Evolutionary conservation across 2,888 invertebrate species (phyloP).

Genomic region (Platycheirus albimanus): DNA sequence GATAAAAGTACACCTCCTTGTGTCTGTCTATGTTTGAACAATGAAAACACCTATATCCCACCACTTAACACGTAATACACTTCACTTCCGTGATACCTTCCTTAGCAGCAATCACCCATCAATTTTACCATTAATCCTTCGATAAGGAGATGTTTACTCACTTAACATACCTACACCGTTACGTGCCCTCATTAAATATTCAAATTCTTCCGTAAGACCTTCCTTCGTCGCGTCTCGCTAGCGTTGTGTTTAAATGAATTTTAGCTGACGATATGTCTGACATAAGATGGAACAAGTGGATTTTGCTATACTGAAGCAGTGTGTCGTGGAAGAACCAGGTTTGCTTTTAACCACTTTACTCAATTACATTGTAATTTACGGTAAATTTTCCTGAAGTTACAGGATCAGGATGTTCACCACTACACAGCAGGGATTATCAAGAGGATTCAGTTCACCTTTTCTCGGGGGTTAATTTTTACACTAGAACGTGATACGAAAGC

Average conservation of each 20-base stretch:
- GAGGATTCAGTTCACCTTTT: conserved; percentile 41
- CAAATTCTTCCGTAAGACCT: conserved; percentile 59
- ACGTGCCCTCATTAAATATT: conserved; percentile 73
- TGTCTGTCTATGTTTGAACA: conserved; percentile 20
- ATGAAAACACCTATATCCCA: conserved; percentile 46
- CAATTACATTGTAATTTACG: conserved; percentile 73
- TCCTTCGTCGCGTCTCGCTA: conserved; percentile 31
- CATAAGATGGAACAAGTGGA: conserved; percentile 71
- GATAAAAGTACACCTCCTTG: neutral
- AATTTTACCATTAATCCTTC: conserved; percentile 61
- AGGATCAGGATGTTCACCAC: conserved; percentile 39
- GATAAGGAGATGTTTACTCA: conserved; percentile 59
- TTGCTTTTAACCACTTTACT: conserved; percentile 67
- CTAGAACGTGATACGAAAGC: conserved; percentile 68
- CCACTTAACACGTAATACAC: conserved; percentile 66
- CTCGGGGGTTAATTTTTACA: conserved; percentile 24
- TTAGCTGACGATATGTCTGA: conserved; percentile 74
- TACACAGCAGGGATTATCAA: conserved; percentile 38
- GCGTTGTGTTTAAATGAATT: conserved; percentile 57
- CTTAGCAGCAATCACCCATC: conserved; percentile 50
- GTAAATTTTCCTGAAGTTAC: conserved; percentile 54
- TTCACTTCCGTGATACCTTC: conserved; percentile 17
- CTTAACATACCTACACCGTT: conserved; percentile 39
- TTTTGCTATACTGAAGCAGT: conserved; percentile 33
- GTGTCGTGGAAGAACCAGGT: conserved; percentile 43